A percentile compares a stretch with the other conserved stretches of the same genome.
These are phyloP conservation scores for Pteronotus mesoamericanus DNA, from an alignment of 2,797 vertebrate genomes.

Conservation along the genomic window DNA sequence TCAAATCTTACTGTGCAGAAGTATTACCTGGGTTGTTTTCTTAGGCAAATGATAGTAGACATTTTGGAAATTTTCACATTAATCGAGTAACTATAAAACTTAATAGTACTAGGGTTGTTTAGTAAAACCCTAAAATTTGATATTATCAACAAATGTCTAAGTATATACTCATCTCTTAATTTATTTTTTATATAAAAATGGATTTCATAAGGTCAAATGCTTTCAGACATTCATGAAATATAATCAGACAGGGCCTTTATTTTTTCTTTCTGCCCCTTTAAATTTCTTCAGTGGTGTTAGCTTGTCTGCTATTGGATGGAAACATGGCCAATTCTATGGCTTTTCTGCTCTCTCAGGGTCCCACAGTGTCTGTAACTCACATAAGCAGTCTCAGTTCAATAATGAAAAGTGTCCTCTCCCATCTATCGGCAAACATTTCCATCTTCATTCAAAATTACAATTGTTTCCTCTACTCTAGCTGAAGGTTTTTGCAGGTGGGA, in stretches of 20 bases:
- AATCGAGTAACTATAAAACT: background rate
- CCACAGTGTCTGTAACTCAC: background rate
- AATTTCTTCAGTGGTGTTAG: background rate
- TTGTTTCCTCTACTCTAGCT: background rate
- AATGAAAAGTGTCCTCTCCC: background rate
- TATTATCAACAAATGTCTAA: background rate
- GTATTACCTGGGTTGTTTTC: background rate
- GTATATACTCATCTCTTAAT: background rate
- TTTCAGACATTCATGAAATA: background rate
- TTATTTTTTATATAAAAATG: slow-evolving; percentile 8
- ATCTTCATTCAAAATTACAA: background rate
- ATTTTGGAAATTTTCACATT: slow-evolving; percentile 3
- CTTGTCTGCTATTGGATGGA: background rate
- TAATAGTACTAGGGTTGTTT: slow-evolving; percentile 6
- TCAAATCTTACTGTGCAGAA: background rate
- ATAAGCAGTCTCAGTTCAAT: background rate
- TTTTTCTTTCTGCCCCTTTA: slow-evolving; percentile 15
- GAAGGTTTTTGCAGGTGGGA: background rate
- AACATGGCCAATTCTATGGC: background rate
- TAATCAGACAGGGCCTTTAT: background rate
- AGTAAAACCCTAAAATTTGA: background rate
- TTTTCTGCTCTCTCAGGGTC: background rate
- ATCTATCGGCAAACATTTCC: background rate
- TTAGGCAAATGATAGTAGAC: background rate
- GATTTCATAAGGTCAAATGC: background rate